These are phyloP conservation scores for Drosophila aldrichi DNA, from an alignment of 2,888 invertebrate species.

Conservation along the genomic window DNA sequence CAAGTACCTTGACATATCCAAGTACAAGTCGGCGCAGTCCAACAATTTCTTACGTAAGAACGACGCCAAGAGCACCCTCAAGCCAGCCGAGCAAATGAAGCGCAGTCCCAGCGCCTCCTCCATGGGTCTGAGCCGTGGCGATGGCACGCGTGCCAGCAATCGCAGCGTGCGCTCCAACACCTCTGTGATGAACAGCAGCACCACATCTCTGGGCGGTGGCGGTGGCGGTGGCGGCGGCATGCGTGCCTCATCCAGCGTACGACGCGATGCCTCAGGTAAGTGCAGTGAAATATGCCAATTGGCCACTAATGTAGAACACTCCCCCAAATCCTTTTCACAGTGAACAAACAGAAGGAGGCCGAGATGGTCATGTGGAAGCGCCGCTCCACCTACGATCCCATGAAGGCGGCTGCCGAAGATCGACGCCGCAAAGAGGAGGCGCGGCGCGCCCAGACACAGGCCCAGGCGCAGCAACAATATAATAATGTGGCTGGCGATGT, in stretches of 20 bases:
- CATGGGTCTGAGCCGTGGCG: slow-evolving; percentile 82
- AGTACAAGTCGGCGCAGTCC: slow-evolving; percentile 87
- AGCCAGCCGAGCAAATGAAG: slow-evolving; percentile 79
- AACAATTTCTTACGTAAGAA: slow-evolving; percentile 87
- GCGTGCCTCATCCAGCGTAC: slow-evolving; percentile 78
- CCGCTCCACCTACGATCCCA: slow-evolving; percentile 97
- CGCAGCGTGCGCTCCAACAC: slow-evolving; percentile 83
- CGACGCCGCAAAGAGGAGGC: slow-evolving; percentile 88
- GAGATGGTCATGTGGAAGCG: slow-evolving; percentile 98
- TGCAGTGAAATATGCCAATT: not conserved
- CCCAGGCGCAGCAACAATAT: slow-evolving; percentile 66
- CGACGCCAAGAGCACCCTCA: slow-evolving; percentile 86
- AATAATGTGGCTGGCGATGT: slow-evolving; percentile 64
- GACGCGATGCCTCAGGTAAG: slow-evolving; percentile 83
- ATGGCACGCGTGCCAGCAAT: slow-evolving; percentile 83
- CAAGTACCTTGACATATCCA: slow-evolving; percentile 88
- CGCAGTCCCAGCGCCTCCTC: slow-evolving; percentile 85
- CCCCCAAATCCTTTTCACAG: slow-evolving; percentile 78
- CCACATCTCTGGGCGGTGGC: slow-evolving; percentile 66
- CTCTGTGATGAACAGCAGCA: slow-evolving; percentile 80
- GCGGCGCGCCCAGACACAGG: slow-evolving; percentile 79
- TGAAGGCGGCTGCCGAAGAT: slow-evolving; percentile 96
- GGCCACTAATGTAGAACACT: not conserved
- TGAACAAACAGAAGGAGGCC: slow-evolving; percentile 90
- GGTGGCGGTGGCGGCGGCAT: slow-evolving; percentile 43